A percentile compares a stretch with the other conserved stretches of the same genome.
Evolutionary conservation across 2,797 vertebrate genomes (phyloP).

Genomic region (Neosilurus hyrtlii): DNA sequence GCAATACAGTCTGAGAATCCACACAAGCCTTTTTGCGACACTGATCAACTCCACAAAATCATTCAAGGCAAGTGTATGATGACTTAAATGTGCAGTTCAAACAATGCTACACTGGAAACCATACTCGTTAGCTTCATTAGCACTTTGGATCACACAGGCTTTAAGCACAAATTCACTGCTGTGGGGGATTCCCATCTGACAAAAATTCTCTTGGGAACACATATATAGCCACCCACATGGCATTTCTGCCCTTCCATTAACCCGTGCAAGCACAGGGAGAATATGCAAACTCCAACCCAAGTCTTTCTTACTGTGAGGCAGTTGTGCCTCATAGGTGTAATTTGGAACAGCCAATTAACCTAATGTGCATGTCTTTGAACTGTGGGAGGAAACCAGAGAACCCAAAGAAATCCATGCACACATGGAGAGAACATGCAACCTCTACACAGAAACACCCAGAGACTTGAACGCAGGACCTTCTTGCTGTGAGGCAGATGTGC

Average conservation of each 20-base stretch:
- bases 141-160: background rate
- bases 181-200: conserved; percentile 14
- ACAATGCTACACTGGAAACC: background rate
- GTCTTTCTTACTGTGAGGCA: no score
- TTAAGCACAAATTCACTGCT: conserved; percentile 13
- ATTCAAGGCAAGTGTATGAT: background rate
- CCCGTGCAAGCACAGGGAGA: conserved; percentile 11
- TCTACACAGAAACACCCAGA: no score
- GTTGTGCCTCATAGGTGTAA: background rate
- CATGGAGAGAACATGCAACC: no score
- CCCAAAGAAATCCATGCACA: no score
- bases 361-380: no score
- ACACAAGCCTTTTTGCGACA: conserved; percentile 18
- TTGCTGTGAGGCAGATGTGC: no score
- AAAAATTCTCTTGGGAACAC: conserved; percentile 19
- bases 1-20: conserved; percentile 6
- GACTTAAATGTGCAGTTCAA: background rate
- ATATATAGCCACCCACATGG: conserved; percentile 17
- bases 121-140: conserved; percentile 1
- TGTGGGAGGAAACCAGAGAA: no score
- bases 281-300: no score
- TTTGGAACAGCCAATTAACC: no score
- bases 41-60: conserved; percentile 1
- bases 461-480: no score
- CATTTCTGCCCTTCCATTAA: conserved; percentile 32